Base-by-base conservation (phyloP, 2,888 invertebrate genomes). In the Eupithecia subfuscata region DNA sequence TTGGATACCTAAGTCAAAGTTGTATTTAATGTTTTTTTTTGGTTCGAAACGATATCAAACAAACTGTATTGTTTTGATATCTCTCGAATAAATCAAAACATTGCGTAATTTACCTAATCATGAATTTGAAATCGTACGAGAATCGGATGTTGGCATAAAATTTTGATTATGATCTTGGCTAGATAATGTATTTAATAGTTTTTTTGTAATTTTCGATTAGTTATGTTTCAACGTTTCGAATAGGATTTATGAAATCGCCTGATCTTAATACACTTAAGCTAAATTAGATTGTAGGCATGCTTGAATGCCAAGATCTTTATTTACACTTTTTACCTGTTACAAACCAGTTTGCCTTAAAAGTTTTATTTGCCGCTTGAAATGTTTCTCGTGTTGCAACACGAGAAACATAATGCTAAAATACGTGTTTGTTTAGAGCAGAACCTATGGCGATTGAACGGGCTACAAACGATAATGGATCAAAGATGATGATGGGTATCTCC, bases 311-410 rank as follows among this genome's bases (percentile, higher is more conserved):
- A 56, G 22, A 60, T 25, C 5, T 14, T 25, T 60, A 25, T 60
- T 60, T 12, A 60, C 12, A 60, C 25, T 25, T 60, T 48, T 60
- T 60, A 60, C 60, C 60, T 60, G 60, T 60, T 60, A 60, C 60
- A 25, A 60, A 60, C 60, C 25, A 12, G 60, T 60, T 60, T 60
- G 25, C 12, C 25, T 14, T 25, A 1, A 25, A 60, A 11, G 25
- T 5, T 8, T 40, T 40, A 11, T 40, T 60, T 22, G 11, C 52
- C 22, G 3, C 1, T 56, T 25, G 22, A 12, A 25, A 60, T 25
- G 56, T 60, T 8, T 5, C 12, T 25, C 25, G 25, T 60, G 25
- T 60, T 60, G 60, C 60, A 22, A 12, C n/a, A n/a, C n/a, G n/a
- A n/a, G n/a, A n/a, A n/a, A n/a, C n/a, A n/a, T 7, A 56, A 22